phyloP scores from a whole-genome alignment of 1,140 invertebrate genomes.

The Pogonus chalceus region DNA sequence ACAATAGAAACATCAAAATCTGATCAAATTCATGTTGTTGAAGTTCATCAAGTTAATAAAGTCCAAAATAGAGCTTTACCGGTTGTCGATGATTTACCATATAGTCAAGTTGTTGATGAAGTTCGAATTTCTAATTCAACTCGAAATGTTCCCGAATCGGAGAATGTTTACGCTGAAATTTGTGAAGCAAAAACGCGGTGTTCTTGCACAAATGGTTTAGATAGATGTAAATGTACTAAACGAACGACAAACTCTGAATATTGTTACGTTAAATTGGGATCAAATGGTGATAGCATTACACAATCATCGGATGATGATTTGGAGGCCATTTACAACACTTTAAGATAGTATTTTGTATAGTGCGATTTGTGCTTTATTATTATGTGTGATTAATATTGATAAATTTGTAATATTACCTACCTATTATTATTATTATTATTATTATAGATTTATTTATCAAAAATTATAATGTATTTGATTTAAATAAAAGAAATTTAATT shows the following conservation, averaged over 20 bases:
- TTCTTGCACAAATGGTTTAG: slow-evolving; percentile 22
- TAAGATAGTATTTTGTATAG: slow-evolving; percentile 15
- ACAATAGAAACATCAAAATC: background rate
- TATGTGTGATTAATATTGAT: background rate
- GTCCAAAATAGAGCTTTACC: slow-evolving; percentile 12
- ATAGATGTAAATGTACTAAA: slow-evolving; percentile 19
- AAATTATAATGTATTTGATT: slow-evolving; percentile 1
- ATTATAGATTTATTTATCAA: background rate
- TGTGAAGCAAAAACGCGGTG: slow-evolving; percentile 18
- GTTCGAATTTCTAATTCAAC: slow-evolving; percentile 13
- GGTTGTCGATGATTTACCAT: slow-evolving; percentile 25
- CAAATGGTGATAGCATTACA: slow-evolving; percentile 28
- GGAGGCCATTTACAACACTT: slow-evolving; percentile 30
- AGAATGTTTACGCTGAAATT: slow-evolving; percentile 31
- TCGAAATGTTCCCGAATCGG: slow-evolving; percentile 13
- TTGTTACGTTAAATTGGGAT: slow-evolving; percentile 29
- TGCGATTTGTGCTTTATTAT: background rate
- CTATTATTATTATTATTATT: background rate
- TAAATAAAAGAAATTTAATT: background rate
- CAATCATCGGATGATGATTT: slow-evolving; percentile 25
- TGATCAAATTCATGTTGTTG: slow-evolving; percentile 21
- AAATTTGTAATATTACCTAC: background rate
- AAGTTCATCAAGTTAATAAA: slow-evolving; percentile 18
- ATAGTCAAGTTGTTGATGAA: slow-evolving; percentile 28
- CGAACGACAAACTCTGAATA: slow-evolving; percentile 22